Conservation (phyloP, 1,140 invertebrate species). For the Achroia grisella region DNA sequence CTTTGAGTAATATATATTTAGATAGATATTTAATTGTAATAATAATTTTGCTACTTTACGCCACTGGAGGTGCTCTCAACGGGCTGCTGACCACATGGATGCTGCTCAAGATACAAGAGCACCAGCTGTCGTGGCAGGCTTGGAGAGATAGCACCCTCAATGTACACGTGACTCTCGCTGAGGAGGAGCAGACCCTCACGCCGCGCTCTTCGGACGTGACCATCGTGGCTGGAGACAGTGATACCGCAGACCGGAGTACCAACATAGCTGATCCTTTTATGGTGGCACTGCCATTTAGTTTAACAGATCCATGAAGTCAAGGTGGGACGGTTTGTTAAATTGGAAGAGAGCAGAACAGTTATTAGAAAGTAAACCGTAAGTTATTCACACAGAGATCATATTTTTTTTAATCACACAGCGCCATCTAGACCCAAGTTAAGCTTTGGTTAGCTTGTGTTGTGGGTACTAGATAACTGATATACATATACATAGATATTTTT, state of each 20-base stretch:
- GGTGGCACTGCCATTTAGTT: slow-evolving; percentile 31
- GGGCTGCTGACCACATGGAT: slow-evolving; percentile 64
- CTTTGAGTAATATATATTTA: no score
- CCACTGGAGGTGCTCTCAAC: slow-evolving; percentile 46
- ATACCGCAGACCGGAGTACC: slow-evolving; percentile 37
- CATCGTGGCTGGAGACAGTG: slow-evolving; percentile 14
- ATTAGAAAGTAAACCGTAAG: no score
- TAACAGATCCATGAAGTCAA: slow-evolving; percentile 21
- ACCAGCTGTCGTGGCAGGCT: slow-evolving; percentile 57
- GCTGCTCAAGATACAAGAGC: slow-evolving; percentile 65
- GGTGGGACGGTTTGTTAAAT: neutral
- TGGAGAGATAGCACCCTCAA: slow-evolving; percentile 62
- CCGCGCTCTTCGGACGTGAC: slow-evolving; percentile 21
- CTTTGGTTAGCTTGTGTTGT: no score
- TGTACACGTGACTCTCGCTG: slow-evolving; percentile 50
- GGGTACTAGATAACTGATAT: no score
- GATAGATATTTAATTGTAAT: no score
- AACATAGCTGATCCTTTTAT: slow-evolving; percentile 49
- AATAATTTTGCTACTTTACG: no score
- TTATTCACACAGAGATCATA: no score
- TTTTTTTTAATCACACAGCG: no score
- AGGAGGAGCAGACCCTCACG: slow-evolving; percentile 16
- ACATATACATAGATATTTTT: no score
- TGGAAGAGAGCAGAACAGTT: no score
- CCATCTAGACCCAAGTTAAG: no score